These are phyloP conservation scores for Helogale parvula DNA, from an alignment of 2,113 vertebrate species.

Conservation along the genomic window DNA sequence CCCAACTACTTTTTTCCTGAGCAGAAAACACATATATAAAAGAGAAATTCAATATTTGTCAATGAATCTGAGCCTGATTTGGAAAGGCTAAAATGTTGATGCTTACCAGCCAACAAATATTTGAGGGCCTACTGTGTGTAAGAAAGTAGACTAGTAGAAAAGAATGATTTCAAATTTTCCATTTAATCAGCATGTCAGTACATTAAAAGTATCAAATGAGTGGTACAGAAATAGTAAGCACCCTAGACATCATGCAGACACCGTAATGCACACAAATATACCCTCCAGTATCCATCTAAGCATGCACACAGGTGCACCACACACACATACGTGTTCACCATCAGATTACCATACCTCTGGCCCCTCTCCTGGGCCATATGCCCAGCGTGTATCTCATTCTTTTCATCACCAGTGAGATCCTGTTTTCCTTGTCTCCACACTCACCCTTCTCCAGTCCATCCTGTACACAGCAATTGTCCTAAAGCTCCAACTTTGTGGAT, in stretches of 20 bases:
- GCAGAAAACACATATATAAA: constrained; percentile 23
- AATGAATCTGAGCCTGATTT: not conserved
- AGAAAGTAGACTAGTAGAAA: not conserved
- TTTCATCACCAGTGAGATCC: not conserved
- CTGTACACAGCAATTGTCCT: not conserved
- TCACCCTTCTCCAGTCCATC: not conserved
- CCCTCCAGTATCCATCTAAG: not conserved
- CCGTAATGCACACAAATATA: not conserved
- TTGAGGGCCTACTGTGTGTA: not conserved
- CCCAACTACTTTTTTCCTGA: constrained; percentile 24
- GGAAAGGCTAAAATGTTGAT: not conserved
- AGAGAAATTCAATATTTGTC: not conserved
- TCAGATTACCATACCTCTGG: not conserved
- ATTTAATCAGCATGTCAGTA: not conserved
- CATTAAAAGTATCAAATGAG: not conserved
- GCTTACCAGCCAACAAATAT: constrained; percentile 10
- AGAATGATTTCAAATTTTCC: not conserved
- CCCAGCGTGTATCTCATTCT: not conserved
- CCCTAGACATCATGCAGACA: not conserved
- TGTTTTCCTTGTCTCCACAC: not conserved
- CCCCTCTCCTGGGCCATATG: not conserved
- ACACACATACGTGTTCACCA: not conserved
- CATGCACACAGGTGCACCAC: not conserved
- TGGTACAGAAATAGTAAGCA: not conserved
- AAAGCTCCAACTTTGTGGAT: not conserved